Conservation (phyloP, 1,140 invertebrate species). For the Lordiphosa stackelbergi region DNA sequence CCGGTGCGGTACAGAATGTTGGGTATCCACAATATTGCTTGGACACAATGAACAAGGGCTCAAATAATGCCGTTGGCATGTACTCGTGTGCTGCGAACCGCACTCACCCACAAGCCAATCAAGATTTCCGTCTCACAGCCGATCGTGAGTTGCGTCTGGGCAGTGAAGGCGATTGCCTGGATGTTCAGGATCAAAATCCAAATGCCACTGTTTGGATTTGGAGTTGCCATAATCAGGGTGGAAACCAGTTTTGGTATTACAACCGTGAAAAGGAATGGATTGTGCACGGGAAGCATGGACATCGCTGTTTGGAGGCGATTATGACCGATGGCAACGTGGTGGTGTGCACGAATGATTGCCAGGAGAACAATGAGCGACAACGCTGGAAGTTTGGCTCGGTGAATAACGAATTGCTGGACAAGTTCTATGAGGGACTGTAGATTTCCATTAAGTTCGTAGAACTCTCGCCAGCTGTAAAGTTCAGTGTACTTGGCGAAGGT, state of each 20-base stretch:
- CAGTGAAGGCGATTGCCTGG: conserved; percentile 84
- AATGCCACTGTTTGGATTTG: conserved; percentile 86
- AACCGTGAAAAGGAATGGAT: conserved; percentile 83
- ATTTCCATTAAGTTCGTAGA: conserved; percentile 37
- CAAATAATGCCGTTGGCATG: conserved; percentile 83
- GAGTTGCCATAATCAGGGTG: conserved; percentile 83
- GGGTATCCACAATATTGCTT: conserved; percentile 84
- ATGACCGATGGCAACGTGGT: conserved; percentile 74
- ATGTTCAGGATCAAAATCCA: conserved; percentile 82
- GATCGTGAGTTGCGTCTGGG: conserved; percentile 85
- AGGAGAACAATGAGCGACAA: conserved; percentile 83
- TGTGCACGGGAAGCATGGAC: conserved; percentile 82
- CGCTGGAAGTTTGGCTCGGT: conserved; percentile 87
- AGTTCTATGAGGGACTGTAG: conserved; percentile 12
- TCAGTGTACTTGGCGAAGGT: conserved; percentile 55
- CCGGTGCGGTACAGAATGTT: conserved; percentile 84
- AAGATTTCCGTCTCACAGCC: conserved; percentile 78
- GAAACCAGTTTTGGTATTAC: conserved; percentile 90
- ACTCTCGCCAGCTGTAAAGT: conserved; percentile 30
- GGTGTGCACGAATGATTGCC: conserved; percentile 85
- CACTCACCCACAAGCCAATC: conserved; percentile 52
- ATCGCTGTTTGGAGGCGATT: conserved; percentile 81
- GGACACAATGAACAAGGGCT: conserved; percentile 83
- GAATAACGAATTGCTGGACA: conserved; percentile 80
- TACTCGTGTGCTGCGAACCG: conserved; percentile 52